Base-by-base conservation (phyloP, 2,888 invertebrate genomes). In the Smittia aterrima region DNA sequence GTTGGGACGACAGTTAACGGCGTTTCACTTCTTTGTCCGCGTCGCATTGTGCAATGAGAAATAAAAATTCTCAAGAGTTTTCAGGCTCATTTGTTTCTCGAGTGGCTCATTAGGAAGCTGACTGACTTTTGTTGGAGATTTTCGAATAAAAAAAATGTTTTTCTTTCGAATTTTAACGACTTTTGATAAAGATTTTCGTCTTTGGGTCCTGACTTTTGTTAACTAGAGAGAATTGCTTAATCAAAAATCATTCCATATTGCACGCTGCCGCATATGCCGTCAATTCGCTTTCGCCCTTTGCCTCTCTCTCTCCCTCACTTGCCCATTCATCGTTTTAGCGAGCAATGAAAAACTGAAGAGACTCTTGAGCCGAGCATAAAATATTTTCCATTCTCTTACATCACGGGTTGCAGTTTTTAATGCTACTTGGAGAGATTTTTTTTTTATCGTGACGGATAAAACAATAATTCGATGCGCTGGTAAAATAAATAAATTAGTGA, bases 91-190 rank as follows among this genome's bases (percentile, higher is more conserved):
- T 70, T 70, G 53, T 53, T 70, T 32, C 40, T 72, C 40, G 54
- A 72, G 72, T 72, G 62, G 32, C 72, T 72, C 72, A 72, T 72
- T 70, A 67, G 25, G 41, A 67, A 67, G 16, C 13, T 40, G 27
- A 25, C 27, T 27, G 64, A 64, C 27, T 27, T 27, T 64, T 64
- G 64, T 64, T 64, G 16, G n/a, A 22, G 24, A 3, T 58, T 22
- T 22, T 58, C 24, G 2, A 66, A 27, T 66, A n/a, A n/a, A 41
- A 18, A 6, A 66, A 68, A 24, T 16, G 6, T 71, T 71, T 27
- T 67, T 38, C 32, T 47, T 71, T 71, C 18, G 22, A 71, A 27
- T 4, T 27, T 54, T 54, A 22, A 71, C 47, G 54, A 71, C 71
- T 32, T 71, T 41, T 47, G 11, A n/a, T n/a, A 47, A 47, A 47